Percentiles rank a stretch among this genome's conserved stretches.
Evolutionary conservation across 2,113 vertebrate genomes (phyloP).

Genomic region (Pleuronectes platessa): DNA sequence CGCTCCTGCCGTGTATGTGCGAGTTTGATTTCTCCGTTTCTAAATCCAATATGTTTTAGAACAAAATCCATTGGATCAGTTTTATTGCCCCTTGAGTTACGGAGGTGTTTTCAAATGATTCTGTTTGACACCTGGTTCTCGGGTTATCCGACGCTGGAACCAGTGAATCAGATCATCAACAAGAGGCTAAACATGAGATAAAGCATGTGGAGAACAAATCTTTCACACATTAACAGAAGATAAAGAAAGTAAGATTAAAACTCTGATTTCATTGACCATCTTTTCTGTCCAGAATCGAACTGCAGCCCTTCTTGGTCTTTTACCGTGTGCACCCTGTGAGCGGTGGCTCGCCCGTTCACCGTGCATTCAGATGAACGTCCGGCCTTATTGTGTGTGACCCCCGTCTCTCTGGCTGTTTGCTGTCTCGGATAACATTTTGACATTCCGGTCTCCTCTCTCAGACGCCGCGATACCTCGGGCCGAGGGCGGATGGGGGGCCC

Average conservation of each 20-base stretch:
- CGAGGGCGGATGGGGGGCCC: slow-evolving; percentile 82
- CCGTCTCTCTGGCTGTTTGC: slow-evolving; percentile 81
- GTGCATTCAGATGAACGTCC: slow-evolving; percentile 84
- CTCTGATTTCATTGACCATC: slow-evolving; percentile 3
- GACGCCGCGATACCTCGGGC: slow-evolving; percentile 70
- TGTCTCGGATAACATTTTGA: slow-evolving; percentile 96
- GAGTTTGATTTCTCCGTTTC: slow-evolving; percentile 39
- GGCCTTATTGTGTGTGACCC: slow-evolving; percentile 83
- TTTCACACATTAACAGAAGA: not conserved
- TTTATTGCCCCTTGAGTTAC: slow-evolving; percentile 19
- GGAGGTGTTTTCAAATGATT: slow-evolving; percentile 24
- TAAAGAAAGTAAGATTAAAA: not conserved
- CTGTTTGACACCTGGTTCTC: slow-evolving; percentile 39
- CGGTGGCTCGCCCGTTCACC: slow-evolving; percentile 17
- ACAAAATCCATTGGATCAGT: slow-evolving; percentile 34
- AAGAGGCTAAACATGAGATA: not conserved
- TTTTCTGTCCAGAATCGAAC: not conserved
- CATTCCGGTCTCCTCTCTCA: slow-evolving; percentile 92
- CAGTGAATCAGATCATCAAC: slow-evolving; percentile 19
- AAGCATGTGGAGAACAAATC: not conserved
- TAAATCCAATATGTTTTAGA: slow-evolving; percentile 46
- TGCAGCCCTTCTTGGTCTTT: not conserved
- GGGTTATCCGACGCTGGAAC: not conserved
- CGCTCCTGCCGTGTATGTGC: slow-evolving; percentile 17
- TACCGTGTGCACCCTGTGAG: slow-evolving; percentile 10